Evolutionary conservation across 2,888 invertebrate genomes (phyloP), one percentile per base, ranked within the genome.

Genomic region (Seladonia tumulorum): DNA sequence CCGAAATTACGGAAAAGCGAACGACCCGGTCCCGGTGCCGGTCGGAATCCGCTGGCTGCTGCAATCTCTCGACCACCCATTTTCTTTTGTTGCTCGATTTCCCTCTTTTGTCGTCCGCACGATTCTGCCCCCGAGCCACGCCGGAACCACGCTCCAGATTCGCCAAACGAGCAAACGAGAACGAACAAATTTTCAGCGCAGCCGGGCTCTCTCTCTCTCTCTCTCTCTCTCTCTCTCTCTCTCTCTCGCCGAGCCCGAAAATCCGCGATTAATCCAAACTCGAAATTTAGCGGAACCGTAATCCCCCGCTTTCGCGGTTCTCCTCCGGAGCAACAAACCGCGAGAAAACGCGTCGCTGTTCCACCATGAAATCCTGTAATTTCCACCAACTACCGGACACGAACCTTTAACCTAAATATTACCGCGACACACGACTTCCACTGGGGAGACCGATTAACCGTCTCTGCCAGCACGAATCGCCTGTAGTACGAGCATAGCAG

Each of bases 231-330:
- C 35, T 35, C 35, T 35, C 35, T 2, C 35, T 35, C 35, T 35
- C 35, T 35, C 35, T 35, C 35, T 16, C n/a, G 25, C 29, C 66
- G 29, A n/a, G 25, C 25, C 60, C 29, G 8, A 39, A 70, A 18
- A 70, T 22, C 63, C 25, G 8, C 79, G 80, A 82, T 88, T 88
- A 86, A 88, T 88, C 80, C 70, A 57, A 68, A 86, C 74, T 82
- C 81, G 79, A 78, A 83, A 81, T 88, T 86, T 82, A 88, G 5
- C 60, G 82, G 3, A 79, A 49, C 66, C 80, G 68, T 83, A 86
- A 86, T 83, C 88, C 76, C 25, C 49, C 60, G 53, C 68, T 72
- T 77, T 77, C 76, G 39, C 76, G 70, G 73, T 29, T 63, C 71
- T 63, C 60, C 53, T 71, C 71, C 73, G 70, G n/a, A 7, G 77